phyloP scores from a whole-genome alignment of 2,888 invertebrate genomes.

The Brachylomia viminalis region DNA sequence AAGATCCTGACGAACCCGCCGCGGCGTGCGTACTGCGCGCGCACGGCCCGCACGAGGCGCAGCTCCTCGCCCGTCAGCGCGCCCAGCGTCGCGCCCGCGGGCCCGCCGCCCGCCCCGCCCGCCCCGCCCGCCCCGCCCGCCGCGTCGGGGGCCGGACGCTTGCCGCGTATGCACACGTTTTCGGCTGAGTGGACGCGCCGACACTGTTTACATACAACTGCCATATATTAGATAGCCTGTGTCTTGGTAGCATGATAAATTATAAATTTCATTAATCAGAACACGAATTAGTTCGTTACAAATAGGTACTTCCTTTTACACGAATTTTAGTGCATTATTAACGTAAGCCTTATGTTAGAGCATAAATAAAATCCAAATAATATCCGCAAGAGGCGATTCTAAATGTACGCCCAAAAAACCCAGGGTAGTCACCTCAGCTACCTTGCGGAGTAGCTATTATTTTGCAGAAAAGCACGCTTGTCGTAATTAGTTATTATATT shows the following conservation, averaged over 20 bases:
- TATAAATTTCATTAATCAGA: no score
- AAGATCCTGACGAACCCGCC: slow-evolving; percentile 98
- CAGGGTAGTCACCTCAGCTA: not conserved
- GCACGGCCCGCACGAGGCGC: slow-evolving; percentile 93
- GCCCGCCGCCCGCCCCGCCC: no score
- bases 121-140: slow-evolving; percentile 83
- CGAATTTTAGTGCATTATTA: no score
- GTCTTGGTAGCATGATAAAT: not conserved
- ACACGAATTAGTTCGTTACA: no score
- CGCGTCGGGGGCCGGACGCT: slow-evolving; percentile 61
- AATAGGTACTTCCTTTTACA: no score
- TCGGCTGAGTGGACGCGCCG: slow-evolving; percentile 94
- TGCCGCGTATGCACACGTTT: slow-evolving; percentile 87
- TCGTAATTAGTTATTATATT: no score
- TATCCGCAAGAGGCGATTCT: no score
- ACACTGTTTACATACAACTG: slow-evolving; percentile 84
- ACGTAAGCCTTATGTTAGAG: no score
- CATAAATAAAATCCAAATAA: no score
- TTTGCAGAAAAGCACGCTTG: not conserved
- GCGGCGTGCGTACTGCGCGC: slow-evolving; percentile 94
- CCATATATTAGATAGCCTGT: not conserved
- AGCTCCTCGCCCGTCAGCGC: slow-evolving; percentile 94
- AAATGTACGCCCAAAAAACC: not conserved
- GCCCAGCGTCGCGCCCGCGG: slow-evolving; percentile 46
- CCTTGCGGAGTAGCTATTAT: not conserved